A percentile compares a stretch with the other conserved stretches of the same genome.
These are phyloP conservation scores for Drymonia ruficornis DNA, from an alignment of 2,888 invertebrate species.

Conservation along the genomic window DNA sequence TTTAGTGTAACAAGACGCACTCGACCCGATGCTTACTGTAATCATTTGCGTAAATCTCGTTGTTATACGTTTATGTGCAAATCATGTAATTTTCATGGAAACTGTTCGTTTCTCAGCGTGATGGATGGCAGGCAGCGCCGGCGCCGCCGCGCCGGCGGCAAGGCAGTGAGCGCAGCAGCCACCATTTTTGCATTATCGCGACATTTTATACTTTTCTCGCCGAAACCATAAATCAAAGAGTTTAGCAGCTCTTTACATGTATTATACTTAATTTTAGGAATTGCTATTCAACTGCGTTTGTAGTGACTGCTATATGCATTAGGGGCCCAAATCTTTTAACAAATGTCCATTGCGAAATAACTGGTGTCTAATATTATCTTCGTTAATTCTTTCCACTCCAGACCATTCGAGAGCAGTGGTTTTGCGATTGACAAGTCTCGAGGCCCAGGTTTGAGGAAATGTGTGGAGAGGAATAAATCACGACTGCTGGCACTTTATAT, in stretches of 20 bases:
- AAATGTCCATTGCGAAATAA: too few relatives aligned
- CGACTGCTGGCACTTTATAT: too few relatives aligned
- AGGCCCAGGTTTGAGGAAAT: too few relatives aligned
- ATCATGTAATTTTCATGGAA: conserved; percentile 61
- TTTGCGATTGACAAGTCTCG: too few relatives aligned
- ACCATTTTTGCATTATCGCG: conserved; percentile 58
- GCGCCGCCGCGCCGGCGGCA: conserved; percentile 30
- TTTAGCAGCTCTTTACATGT: conserved; percentile 27
- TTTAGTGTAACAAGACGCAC: conserved; percentile 32
- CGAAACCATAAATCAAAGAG: conserved; percentile 53
- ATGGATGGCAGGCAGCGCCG: conserved; percentile 49
- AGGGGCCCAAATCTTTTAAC: too few relatives aligned
- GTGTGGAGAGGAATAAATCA: too few relatives aligned
- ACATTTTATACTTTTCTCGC: conserved; percentile 56
- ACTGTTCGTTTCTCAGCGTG: conserved; percentile 48
- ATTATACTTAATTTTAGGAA: not conserved
- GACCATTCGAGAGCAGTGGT: too few relatives aligned
- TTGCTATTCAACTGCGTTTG: not conserved
- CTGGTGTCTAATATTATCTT: too few relatives aligned
- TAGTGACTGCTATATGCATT: too few relatives aligned
- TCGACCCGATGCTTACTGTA: conserved; percentile 36
- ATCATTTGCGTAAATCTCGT: conserved; percentile 46
- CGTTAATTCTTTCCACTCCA: too few relatives aligned
- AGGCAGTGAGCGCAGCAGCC: conserved; percentile 32
- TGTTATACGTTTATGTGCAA: conserved; percentile 51